These are phyloP conservation scores for Bombus superbus DNA, from an alignment of 1,140 invertebrate genomes.

Conservation along the genomic window DNA sequence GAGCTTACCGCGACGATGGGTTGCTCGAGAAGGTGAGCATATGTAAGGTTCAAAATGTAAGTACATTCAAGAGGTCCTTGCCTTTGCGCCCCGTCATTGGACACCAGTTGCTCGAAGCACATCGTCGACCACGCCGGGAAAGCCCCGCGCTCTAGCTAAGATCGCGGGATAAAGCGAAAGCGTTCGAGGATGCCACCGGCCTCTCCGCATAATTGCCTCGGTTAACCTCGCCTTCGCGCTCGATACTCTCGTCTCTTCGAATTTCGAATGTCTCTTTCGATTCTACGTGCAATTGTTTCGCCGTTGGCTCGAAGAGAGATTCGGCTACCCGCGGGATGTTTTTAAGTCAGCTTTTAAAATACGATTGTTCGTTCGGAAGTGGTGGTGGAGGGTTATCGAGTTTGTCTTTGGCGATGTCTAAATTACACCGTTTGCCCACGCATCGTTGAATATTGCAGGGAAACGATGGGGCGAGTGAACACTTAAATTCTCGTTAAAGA, in stretches of 20 bases:
- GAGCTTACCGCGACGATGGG: constrained; percentile 38
- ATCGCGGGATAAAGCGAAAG: constrained; percentile 45
- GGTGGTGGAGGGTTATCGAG: background rate
- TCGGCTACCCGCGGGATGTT: background rate
- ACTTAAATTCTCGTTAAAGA: constrained; percentile 42
- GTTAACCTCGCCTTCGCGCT: background rate
- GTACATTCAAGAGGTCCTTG: constrained; percentile 65
- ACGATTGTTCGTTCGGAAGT: background rate
- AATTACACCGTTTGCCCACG: constrained; percentile 4
- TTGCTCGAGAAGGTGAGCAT: constrained; percentile 54
- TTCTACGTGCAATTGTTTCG: background rate
- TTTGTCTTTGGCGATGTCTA: background rate
- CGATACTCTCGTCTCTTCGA: background rate
- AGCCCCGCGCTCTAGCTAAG: constrained; percentile 39
- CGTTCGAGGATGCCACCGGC: constrained; percentile 7
- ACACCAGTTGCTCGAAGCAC: constrained; percentile 66
- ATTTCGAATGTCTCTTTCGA: background rate
- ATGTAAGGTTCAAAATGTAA: constrained; percentile 69
- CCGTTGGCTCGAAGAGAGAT: no score
- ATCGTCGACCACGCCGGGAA: constrained; percentile 48
- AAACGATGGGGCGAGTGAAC: background rate
- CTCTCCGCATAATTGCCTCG: constrained; percentile 19
- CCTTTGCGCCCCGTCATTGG: constrained; percentile 64
- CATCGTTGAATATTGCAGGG: constrained; percentile 10
- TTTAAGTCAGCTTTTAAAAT: background rate